These are phyloP conservation scores for Aptenodytes forsteri DNA, from an alignment of 2,113 vertebrate genomes.

Conservation along the genomic window DNA sequence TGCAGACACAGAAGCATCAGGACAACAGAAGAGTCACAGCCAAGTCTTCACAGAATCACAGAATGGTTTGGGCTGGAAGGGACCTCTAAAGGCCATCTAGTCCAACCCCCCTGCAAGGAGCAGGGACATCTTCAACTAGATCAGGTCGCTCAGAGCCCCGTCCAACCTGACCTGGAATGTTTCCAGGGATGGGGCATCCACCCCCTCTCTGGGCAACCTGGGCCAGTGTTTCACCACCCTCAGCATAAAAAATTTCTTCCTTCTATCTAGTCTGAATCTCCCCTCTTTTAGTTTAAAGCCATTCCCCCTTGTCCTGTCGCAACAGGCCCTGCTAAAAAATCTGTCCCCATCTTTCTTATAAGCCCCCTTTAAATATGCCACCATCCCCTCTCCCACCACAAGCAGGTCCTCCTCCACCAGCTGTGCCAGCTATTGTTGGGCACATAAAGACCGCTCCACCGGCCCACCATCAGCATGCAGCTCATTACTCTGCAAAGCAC, in stretches of 20 bases:
- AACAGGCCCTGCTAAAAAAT: neutral
- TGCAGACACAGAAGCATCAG: neutral
- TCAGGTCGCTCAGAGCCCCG: rapidly evolving
- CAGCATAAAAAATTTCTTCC: neutral
- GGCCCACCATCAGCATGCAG: neutral
- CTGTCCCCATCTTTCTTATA: neutral
- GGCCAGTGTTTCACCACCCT: rapidly evolving
- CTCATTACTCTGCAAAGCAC: conserved; percentile 56
- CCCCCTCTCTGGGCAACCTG: neutral
- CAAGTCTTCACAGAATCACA: neutral
- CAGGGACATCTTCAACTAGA: neutral
- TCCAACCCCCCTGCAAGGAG: rapidly evolving
- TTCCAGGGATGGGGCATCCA: neutral
- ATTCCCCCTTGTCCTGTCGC: neutral
- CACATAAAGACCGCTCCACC: neutral
- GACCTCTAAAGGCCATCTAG: neutral
- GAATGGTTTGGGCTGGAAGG: neutral
- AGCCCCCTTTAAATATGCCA: neutral
- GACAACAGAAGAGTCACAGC: neutral
- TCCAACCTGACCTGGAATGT: rapidly evolving
- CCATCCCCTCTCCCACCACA: neutral
- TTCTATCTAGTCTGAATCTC: neutral
- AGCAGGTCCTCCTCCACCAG: neutral
- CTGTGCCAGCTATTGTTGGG: conserved; percentile 32
- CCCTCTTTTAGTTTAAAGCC: neutral